Conservation (phyloP, 2,888 invertebrate species). For the Lithophane socia region DNA sequence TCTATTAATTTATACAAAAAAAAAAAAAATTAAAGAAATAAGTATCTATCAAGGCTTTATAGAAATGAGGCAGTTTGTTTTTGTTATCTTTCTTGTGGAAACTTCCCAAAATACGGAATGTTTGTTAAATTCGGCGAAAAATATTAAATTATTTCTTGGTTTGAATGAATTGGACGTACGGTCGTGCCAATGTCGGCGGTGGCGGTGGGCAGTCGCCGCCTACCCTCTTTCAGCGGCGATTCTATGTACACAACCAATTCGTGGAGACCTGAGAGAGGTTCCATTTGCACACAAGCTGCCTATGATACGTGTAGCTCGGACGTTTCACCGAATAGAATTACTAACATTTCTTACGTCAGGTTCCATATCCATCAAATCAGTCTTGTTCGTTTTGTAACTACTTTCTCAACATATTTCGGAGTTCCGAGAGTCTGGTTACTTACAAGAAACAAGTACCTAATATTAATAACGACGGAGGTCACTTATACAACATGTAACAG, state of each 20-base stretch:
- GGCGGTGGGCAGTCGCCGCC: conserved; percentile 14
- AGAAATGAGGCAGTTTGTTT: not conserved
- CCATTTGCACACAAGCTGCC: conserved; percentile 22
- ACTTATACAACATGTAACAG: too few species aligned
- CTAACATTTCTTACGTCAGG: not conserved
- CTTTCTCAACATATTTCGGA: not conserved
- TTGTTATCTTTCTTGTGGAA: not conserved
- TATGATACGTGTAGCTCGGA: conserved; percentile 9
- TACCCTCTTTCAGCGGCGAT: conserved; percentile 24
- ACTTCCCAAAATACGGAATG: not conserved
- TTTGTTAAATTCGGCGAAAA: not conserved
- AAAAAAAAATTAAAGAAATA: not conserved
- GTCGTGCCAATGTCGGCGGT: conserved; percentile 27
- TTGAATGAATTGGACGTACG: not conserved
- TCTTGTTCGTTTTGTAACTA: not conserved
- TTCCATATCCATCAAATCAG: conserved; percentile 14
- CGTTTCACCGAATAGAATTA: conserved; percentile 6
- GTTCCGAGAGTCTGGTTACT: not conserved
- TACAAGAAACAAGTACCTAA: conserved; percentile 5
- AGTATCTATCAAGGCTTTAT: not conserved
- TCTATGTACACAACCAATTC: conserved; percentile 50
- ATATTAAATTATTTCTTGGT: conserved; percentile 5
- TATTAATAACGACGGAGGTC: not conserved
- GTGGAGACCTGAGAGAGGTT: conserved; percentile 17
- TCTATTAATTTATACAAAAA: too few species aligned